Evolutionary conservation across 2,888 invertebrate genomes (phyloP), one percentile per base, ranked within the genome.

Genomic region (Archips crataeganus): DNA sequence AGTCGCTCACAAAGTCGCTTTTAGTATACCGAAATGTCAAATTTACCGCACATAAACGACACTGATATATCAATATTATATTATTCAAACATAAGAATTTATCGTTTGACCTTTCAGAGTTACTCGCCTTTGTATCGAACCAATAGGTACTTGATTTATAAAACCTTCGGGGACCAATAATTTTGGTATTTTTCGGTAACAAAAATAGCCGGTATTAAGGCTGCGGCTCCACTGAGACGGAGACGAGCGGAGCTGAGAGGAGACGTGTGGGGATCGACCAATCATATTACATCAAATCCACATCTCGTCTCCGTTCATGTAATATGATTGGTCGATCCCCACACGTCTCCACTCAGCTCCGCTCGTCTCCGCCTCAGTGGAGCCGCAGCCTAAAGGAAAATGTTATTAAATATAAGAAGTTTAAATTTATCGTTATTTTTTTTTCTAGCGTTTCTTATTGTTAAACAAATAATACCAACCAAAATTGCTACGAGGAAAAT

Each of bases 21-120:
- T 57, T 71, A 62, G 47, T 45, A 73, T 68, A 63, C 68, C 39
- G 57, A 57, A 47, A 62, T 67, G 68, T 72, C 72, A 63, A 72
- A 72, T 72, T 73, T 68, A 45, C 62, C 57, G 68, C 63, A 15
- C 65, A n/a, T 36, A 32, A 47, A 47, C 63, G 47, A 47, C 47
- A 45, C 34, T 63, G 23, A n/a, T 61, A 61, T 45, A 11, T 57
- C 57, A 9, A 32, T 32, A 57, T 57, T 32, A 4, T 10, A 3
- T 57, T 11, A 57, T 34, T 57, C 11, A 32, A 57, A 32, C 32
- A 57, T 11, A 32, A 32, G 32, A 32, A 57, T 11, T 32, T 57
- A 57, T 57, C 57, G 57, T 57, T 57, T 57, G 57, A 57, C 57
- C 57, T 57, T 57, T 57, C 10, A 6, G 11, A 32, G 32, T 57